These are phyloP conservation scores for Epirrita christyi DNA, from an alignment of 2,888 invertebrate species.

Conservation along the genomic window DNA sequence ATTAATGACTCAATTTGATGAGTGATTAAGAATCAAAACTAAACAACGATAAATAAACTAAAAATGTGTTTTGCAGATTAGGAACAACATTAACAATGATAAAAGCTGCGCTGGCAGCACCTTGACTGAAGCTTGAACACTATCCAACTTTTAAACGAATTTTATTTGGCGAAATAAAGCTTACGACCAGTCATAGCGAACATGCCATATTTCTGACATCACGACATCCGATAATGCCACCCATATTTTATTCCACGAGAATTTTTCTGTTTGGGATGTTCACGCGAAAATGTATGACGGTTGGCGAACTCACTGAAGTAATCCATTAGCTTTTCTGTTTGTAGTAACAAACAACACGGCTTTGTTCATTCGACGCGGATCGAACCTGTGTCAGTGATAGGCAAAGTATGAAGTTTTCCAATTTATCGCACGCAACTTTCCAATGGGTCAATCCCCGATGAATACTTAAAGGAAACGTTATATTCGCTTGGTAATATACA, in stretches of 20 bases:
- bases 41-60: not conserved
- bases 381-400: constrained; percentile 47
- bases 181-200: constrained; percentile 49
- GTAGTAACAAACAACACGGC: constrained; percentile 46
- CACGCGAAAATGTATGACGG: constrained; percentile 54
- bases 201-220: constrained; percentile 55
- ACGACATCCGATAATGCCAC: constrained; percentile 54
- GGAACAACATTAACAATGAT: constrained; percentile 56
- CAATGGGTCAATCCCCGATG: constrained; percentile 69
- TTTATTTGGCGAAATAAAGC: constrained; percentile 69
- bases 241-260: constrained; percentile 54
- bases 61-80: constrained; percentile 6
- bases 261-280: constrained; percentile 55
- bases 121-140: constrained; percentile 61
- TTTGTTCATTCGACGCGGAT: constrained; percentile 41
- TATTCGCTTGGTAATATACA: constrained; percentile 78
- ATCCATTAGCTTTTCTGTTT: constrained; percentile 57
- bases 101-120: constrained; percentile 58
- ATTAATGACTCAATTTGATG: not conserved
- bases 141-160: constrained; percentile 75
- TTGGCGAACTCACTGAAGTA: constrained; percentile 54
- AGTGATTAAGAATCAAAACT: not conserved
- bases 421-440: constrained; percentile 66
- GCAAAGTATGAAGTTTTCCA: constrained; percentile 62
- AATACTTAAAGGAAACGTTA: constrained; percentile 72